phyloP scores from a whole-genome alignment of 2,113 vertebrate genomes.

The Numida meleagris region DNA sequence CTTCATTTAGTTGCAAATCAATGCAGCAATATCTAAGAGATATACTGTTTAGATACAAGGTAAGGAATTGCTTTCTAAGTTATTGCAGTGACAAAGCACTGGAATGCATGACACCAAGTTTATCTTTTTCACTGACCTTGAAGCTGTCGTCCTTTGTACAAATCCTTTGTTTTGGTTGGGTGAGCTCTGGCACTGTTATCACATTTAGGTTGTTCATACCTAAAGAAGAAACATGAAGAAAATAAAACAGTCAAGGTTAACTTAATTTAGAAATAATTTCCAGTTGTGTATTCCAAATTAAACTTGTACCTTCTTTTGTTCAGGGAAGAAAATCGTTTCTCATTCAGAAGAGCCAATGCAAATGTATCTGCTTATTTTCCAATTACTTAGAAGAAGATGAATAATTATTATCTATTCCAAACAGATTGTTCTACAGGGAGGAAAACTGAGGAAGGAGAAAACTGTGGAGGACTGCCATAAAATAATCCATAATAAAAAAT shows the following conservation, averaged over 20 bases:
- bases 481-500: not conserved
- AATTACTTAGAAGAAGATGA: not conserved
- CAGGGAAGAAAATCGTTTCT: not conserved
- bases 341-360: not conserved
- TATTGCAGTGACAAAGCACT: not conserved
- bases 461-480: not conserved
- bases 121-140: constrained; percentile 82
- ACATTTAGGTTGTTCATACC: constrained; percentile 96
- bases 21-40: not conserved
- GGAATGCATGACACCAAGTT: not conserved
- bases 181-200: constrained; percentile 91
- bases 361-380: not conserved
- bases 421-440: not conserved
- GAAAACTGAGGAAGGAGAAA: not conserved
- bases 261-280: not conserved
- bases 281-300: not conserved
- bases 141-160: constrained; percentile 89
- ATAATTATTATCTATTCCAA: not conserved
- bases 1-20: not conserved
- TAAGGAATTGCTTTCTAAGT: constrained; percentile 4
- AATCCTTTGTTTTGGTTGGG: constrained; percentile 88
- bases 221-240: constrained; percentile 33
- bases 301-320: not conserved
- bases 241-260: not conserved
- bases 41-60: not conserved